Evolutionary conservation across 2,113 vertebrate species (phyloP).

Genomic region (Lepus americanus): DNA sequence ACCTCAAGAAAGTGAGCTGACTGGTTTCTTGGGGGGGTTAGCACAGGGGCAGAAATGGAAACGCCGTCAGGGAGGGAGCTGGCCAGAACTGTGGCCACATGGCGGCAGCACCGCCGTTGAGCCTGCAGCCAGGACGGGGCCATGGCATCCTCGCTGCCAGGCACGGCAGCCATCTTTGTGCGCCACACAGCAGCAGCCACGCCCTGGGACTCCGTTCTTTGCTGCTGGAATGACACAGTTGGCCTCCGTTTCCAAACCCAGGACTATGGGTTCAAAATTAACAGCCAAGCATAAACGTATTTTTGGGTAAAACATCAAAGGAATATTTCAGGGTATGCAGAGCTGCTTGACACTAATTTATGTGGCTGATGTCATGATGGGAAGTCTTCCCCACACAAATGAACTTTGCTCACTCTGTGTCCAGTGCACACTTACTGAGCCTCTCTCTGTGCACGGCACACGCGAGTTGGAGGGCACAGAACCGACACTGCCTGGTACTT

Average conservation of each 20-base stretch:
- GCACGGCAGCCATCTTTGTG: not conserved
- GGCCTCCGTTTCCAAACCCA: not conserved
- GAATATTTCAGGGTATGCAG: not conserved
- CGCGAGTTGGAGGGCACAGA: rapidly evolving
- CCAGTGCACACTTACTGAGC: rapidly evolving
- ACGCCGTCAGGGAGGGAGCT: not conserved
- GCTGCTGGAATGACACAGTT: not conserved
- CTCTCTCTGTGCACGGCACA: rapidly evolving
- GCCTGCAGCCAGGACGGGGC: not conserved
- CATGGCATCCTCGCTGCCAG: not conserved
- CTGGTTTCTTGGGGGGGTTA: not conserved
- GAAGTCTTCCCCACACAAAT: not conserved
- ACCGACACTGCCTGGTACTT: not conserved
- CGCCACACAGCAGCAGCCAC: not conserved
- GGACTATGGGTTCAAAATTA: not conserved
- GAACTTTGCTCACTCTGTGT: rapidly evolving
- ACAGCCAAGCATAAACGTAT: not conserved
- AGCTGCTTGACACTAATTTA: not conserved
- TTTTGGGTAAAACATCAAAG: not conserved
- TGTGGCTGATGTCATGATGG: not conserved
- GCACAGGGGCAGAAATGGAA: not conserved
- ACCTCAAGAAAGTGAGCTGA: not conserved
- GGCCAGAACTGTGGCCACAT: not conserved
- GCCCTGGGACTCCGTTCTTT: too few relatives aligned
- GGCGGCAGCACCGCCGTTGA: not conserved